These are phyloP conservation scores for Clarias magur DNA, from an alignment of 2,113 vertebrate genomes.

Conservation along the genomic window DNA sequence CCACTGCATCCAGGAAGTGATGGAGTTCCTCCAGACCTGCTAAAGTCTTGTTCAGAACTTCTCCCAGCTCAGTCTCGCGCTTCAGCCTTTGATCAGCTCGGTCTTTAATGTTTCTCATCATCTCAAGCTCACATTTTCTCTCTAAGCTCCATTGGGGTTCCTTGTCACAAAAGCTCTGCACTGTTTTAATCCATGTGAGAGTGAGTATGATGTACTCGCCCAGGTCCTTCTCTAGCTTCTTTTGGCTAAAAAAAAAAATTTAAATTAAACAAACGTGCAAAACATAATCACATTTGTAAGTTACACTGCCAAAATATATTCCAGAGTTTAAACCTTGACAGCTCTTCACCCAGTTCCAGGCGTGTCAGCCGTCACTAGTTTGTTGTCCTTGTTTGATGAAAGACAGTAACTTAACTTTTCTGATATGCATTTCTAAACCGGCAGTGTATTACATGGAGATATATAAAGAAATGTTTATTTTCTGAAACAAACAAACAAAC, in stretches of 20 bases:
- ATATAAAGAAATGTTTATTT: too few species aligned
- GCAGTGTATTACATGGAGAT: too few species aligned
- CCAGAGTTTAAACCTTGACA: too few species aligned
- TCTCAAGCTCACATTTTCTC: conserved; percentile 54
- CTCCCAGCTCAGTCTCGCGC: conserved; percentile 61
- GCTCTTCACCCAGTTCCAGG: too few species aligned
- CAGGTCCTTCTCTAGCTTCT: conserved; percentile 29
- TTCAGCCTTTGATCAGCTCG: conserved; percentile 1
- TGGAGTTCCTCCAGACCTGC: conserved; percentile 61
- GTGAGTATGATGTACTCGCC: conserved; percentile 41
- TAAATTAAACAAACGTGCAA: too few species aligned
- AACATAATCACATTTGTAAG: too few species aligned
- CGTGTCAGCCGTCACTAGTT: too few species aligned
- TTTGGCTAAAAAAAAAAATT: not conserved
- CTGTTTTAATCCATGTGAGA: conserved; percentile 28
- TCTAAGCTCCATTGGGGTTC: conserved; percentile 48
- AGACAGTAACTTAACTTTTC: too few species aligned
- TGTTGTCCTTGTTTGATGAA: too few species aligned
- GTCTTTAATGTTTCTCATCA: conserved; percentile 49
- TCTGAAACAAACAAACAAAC: too few species aligned
- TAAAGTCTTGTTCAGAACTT: conserved; percentile 58
- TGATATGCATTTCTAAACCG: too few species aligned
- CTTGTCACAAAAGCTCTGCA: conserved; percentile 39
- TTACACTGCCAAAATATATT: too few species aligned
- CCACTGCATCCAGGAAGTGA: conserved; percentile 60